Conservation (phyloP, 2,797 vertebrate species). For the Crenuchus spilurus region DNA sequence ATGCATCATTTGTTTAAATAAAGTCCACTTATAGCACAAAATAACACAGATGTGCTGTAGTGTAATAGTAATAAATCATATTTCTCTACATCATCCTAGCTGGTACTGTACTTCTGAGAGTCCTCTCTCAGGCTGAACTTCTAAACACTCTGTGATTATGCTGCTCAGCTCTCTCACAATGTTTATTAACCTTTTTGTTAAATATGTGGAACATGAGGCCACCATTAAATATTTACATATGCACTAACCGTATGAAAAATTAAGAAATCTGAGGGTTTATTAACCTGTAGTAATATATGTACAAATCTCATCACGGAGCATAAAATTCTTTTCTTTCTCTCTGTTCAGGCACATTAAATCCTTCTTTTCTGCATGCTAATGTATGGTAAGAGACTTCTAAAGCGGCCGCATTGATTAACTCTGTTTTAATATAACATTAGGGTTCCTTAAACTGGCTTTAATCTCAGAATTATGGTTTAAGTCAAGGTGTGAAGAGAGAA, state of each 20-base stretch:
- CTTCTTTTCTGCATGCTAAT: slow-evolving; percentile 76
- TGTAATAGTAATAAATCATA: not conserved
- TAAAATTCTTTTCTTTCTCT: slow-evolving; percentile 60
- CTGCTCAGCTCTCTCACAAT: slow-evolving; percentile 36
- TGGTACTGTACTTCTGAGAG: not conserved
- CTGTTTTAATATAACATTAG: slow-evolving; percentile 83
- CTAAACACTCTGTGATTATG: not conserved
- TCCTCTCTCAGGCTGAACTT: not conserved
- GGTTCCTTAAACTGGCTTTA: slow-evolving; percentile 79
- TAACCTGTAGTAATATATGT: slow-evolving; percentile 80
- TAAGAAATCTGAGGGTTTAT: slow-evolving; percentile 80
- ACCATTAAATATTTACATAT: slow-evolving; percentile 82
- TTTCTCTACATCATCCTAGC: not conserved
- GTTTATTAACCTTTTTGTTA: slow-evolving; percentile 80
- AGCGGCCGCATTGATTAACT: slow-evolving; percentile 74
- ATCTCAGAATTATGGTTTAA: slow-evolving; percentile 79
- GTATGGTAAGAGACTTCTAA: slow-evolving; percentile 72
- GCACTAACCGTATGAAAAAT: slow-evolving; percentile 82
- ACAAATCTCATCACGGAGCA: slow-evolving; percentile 70
- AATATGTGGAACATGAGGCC: slow-evolving; percentile 79
- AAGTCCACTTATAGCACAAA: no score
- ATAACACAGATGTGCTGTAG: not conserved
- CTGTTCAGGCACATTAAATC: slow-evolving; percentile 75
- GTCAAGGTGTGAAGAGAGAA: slow-evolving; percentile 67
- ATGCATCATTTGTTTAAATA: no score